phyloP scores from a whole-genome alignment of 1,140 invertebrate species.

The Ooceraea biroi region DNA sequence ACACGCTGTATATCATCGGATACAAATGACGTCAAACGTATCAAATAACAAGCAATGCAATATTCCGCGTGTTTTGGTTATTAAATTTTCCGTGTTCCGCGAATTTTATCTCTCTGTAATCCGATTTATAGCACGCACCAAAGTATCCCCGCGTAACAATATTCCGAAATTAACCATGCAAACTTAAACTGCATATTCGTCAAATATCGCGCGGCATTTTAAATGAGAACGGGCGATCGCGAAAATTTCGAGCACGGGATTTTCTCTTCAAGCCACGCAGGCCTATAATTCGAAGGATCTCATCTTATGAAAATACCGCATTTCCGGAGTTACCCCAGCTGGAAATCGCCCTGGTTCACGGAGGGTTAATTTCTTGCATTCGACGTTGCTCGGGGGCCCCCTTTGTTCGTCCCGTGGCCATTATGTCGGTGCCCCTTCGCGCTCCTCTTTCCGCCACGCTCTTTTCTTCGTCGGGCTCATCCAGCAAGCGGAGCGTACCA shows the following conservation, averaged over 20 bases:
- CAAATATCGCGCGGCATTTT: too few relatives aligned
- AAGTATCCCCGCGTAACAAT: conserved; percentile 30
- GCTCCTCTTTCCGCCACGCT: neutral
- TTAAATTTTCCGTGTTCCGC: conserved; percentile 42
- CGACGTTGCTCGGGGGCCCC: neutral
- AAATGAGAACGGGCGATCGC: neutral
- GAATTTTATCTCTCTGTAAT: conserved; percentile 58
- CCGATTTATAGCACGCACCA: conserved; percentile 37
- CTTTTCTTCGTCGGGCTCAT: conserved; percentile 13
- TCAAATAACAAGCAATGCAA: conserved; percentile 46
- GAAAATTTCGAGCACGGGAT: conserved; percentile 14
- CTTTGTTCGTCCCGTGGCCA: conserved; percentile 26
- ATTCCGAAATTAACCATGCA: conserved; percentile 46
- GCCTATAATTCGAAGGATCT: conserved; percentile 4
- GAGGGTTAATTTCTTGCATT: conserved; percentile 53
- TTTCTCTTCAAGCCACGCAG: neutral
- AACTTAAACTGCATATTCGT: too few relatives aligned
- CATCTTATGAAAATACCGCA: conserved; percentile 13
- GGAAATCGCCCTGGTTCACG: neutral
- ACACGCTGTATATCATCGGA: conserved; percentile 33
- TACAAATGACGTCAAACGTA: conserved; percentile 50
- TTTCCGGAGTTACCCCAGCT: conserved; percentile 17
- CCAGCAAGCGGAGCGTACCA: conserved; percentile 20
- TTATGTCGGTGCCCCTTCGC: neutral
- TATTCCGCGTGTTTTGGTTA: conserved; percentile 53